A percentile compares a stretch with the other conserved stretches of the same genome.
phyloP scores from a whole-genome alignment of 1,140 invertebrate genomes.

The Pomacea maculata region DNA sequence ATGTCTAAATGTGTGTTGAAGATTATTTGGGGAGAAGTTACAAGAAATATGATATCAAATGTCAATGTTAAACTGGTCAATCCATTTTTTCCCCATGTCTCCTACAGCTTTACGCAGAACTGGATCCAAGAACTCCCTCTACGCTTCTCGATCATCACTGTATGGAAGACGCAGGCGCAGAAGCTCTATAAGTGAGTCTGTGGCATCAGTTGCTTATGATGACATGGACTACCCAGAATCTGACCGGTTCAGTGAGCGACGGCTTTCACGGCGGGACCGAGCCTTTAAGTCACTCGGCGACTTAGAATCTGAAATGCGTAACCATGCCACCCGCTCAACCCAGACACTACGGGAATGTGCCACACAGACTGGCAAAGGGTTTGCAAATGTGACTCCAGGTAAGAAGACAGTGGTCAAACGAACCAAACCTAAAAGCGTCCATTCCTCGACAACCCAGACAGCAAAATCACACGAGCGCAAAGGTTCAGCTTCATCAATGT shows the following conservation, averaged over 20 bases:
- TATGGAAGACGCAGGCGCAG: slow-evolving; percentile 49
- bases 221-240: slow-evolving; percentile 49
- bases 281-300: slow-evolving; percentile 51
- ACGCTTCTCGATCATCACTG: slow-evolving; percentile 56
- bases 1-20: too few relatives aligned
- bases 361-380: slow-evolving; percentile 47
- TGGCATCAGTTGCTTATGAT: slow-evolving; percentile 47
- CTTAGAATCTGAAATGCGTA: slow-evolving; percentile 32
- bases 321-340: slow-evolving; percentile 37
- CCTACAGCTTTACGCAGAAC: slow-evolving; percentile 47
- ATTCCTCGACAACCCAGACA: slow-evolving; percentile 43
- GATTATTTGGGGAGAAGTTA: too few relatives aligned
- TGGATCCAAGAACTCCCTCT: slow-evolving; percentile 51
- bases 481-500: slow-evolving; percentile 8
- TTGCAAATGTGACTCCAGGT: slow-evolving; percentile 32
- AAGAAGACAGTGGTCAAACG: slow-evolving; percentile 42
- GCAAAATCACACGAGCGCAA: slow-evolving; percentile 26
- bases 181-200: slow-evolving; percentile 46
- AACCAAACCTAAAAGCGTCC: slow-evolving; percentile 37
- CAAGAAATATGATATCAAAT: too few relatives aligned
- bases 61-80: too few relatives aligned
- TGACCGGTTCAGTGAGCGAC: slow-evolving; percentile 39
- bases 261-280: slow-evolving; percentile 37
- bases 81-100: background rate
- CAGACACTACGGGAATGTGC: slow-evolving; percentile 52